Evolutionary conservation across 1,140 invertebrate species (phyloP).

Genomic region (Atta texana): DNA sequence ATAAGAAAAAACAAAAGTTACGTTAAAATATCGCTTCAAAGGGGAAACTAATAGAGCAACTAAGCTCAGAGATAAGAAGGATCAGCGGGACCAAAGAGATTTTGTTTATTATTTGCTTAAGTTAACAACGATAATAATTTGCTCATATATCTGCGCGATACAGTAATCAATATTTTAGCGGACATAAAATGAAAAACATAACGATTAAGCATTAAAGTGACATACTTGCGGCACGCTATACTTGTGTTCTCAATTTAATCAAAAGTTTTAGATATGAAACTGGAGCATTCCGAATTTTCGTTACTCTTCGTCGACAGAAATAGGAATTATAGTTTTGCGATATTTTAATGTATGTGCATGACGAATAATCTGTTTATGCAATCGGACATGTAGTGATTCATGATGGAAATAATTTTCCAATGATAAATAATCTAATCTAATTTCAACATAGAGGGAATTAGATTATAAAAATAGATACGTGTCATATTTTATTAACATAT

Average conservation of each 20-base stretch:
- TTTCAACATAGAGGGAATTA: no score
- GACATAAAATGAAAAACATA: conserved; percentile 1
- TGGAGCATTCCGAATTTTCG: conserved; percentile 38
- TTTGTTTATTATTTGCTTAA: conserved; percentile 16
- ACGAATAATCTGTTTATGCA: not conserved
- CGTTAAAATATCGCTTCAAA: not conserved
- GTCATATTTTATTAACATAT: not conserved
- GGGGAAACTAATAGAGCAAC: not conserved
- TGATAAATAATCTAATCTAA: not conserved
- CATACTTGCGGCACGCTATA: not conserved
- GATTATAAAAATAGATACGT: conserved; percentile 7
- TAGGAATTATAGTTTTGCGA: not conserved
- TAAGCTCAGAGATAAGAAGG: not conserved
- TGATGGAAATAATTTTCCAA: conserved; percentile 18
- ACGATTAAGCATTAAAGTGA: conserved; percentile 21
- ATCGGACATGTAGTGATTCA: conserved; percentile 48
- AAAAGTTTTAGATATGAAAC: conserved; percentile 28
- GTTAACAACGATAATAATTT: conserved; percentile 22
- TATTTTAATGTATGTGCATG: not conserved
- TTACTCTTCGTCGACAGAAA: not conserved
- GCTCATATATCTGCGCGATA: not conserved
- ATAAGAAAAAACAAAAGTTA: conserved; percentile 15
- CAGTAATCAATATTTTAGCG: conserved; percentile 42
- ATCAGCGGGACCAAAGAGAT: conserved; percentile 9
- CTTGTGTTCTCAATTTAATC: conserved; percentile 24